phyloP scores from a whole-genome alignment of 2,797 vertebrate species.

The Australoheros facetus region DNA sequence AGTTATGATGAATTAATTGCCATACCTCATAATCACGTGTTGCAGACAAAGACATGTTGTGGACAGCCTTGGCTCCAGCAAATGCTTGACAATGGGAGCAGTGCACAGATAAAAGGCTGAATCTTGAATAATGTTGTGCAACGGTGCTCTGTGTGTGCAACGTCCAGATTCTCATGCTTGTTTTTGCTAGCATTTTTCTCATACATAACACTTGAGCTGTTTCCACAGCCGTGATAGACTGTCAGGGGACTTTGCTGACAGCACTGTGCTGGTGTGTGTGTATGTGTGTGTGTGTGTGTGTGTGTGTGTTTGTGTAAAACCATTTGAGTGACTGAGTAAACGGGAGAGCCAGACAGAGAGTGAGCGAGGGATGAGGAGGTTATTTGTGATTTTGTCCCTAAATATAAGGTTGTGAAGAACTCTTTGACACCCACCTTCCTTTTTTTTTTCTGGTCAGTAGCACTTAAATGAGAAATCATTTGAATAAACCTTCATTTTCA shows the following conservation, averaged over 20 bases:
- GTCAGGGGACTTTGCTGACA: conserved; percentile 76
- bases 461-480: conserved; percentile 46
- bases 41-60: conserved; percentile 30
- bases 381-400: conserved; percentile 65
- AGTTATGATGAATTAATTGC: conserved; percentile 35
- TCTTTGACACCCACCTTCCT: conserved; percentile 48
- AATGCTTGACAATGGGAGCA: conserved; percentile 35
- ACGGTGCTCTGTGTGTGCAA: conserved; percentile 35
- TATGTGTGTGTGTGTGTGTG: conserved; percentile 14
- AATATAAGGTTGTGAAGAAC: conserved; percentile 59
- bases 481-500: conserved; percentile 63
- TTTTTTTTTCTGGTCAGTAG: conserved; percentile 6
- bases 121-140: conserved; percentile 35
- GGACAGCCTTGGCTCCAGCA: conserved; percentile 21
- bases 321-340: conserved; percentile 61
- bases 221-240: conserved; percentile 69
- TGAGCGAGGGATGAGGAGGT: conserved; percentile 26
- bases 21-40: conserved; percentile 13
- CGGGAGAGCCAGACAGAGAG: conserved; percentile 50
- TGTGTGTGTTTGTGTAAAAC: conserved; percentile 37
- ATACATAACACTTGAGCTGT: conserved; percentile 72
- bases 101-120: conserved; percentile 26
- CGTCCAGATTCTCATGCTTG: conserved; percentile 60
- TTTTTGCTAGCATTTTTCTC: conserved; percentile 65
- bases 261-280: conserved; percentile 56